phyloP scores from a whole-genome alignment of 2,113 vertebrate species.

The Cygnus atratus region DNA sequence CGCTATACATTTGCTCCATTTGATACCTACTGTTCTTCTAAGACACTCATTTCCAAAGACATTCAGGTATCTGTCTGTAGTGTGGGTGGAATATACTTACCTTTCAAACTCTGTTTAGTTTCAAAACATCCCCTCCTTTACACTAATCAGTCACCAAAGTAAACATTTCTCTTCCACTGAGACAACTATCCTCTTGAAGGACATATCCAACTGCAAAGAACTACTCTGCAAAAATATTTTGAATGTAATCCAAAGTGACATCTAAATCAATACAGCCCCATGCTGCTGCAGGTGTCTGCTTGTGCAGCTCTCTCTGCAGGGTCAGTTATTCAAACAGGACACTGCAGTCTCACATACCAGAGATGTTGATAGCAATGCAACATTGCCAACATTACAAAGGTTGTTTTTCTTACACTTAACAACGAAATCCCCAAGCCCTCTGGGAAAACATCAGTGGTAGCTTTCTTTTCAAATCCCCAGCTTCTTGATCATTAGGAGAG shows the following conservation, averaged over 20 bases:
- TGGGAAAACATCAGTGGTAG: fast-evolving
- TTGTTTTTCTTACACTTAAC: fast-evolving
- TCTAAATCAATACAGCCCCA: not conserved
- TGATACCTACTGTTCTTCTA: not conserved
- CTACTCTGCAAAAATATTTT: not conserved
- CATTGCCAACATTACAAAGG: fast-evolving
- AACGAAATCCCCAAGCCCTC: fast-evolving
- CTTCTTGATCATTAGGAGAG: fast-evolving
- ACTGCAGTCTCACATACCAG: fast-evolving
- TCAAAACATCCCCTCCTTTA: not conserved
- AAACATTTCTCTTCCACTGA: not conserved
- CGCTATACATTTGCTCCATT: not conserved
- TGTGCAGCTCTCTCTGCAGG: not conserved
- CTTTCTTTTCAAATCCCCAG: not conserved
- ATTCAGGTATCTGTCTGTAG: not conserved
- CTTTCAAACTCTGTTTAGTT: not conserved
- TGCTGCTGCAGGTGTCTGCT: not conserved
- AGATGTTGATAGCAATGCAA: fast-evolving
- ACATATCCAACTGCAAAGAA: not conserved
- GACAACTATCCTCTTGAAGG: not conserved
- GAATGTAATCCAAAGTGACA: not conserved
- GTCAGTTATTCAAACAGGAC: not conserved
- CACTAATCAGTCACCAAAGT: not conserved
- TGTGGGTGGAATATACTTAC: not conserved
- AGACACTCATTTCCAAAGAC: not conserved